A percentile compares a stretch with the other conserved stretches of the same genome.
phyloP scores from a whole-genome alignment of 2,797 vertebrate species.

The Pseudochirops corinnae region DNA sequence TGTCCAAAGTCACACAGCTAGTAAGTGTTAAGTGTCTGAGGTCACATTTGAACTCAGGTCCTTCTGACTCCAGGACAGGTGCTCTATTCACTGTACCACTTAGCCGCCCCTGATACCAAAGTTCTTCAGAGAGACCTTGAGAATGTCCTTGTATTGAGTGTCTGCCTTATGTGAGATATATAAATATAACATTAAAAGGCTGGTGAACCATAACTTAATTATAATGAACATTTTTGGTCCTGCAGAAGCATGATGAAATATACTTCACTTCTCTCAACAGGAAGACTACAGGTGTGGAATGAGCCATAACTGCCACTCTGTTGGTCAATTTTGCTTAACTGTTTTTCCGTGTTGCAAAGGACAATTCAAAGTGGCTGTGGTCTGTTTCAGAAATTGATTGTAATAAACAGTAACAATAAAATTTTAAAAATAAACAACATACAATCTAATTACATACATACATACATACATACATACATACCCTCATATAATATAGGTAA shows the following conservation, averaged over 20 bases:
- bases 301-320: not conserved
- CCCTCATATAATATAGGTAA: not conserved
- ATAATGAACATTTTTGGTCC: not conserved
- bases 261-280: not conserved
- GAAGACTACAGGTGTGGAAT: not conserved
- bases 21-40: too few species aligned
- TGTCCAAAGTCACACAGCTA: too few species aligned
- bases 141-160: not conserved
- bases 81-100: too few species aligned
- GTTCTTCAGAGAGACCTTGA: not conserved
- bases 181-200: not conserved
- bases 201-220: not conserved
- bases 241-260: not conserved
- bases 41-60: too few species aligned
- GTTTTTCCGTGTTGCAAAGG: not conserved
- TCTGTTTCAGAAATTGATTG: not conserved
- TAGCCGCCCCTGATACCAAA: too few species aligned
- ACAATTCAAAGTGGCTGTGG: not conserved
- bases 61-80: too few species aligned
- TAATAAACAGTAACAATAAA: not conserved
- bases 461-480: too few species aligned
- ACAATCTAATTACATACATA: not conserved
- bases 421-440: not conserved
- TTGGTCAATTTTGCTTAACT: not conserved
- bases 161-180: not conserved